A percentile compares a stretch with the other conserved stretches of the same genome.
Evolutionary conservation across 2,888 invertebrate species (phyloP).

Genomic region (Psylliodes chrysocephalus): DNA sequence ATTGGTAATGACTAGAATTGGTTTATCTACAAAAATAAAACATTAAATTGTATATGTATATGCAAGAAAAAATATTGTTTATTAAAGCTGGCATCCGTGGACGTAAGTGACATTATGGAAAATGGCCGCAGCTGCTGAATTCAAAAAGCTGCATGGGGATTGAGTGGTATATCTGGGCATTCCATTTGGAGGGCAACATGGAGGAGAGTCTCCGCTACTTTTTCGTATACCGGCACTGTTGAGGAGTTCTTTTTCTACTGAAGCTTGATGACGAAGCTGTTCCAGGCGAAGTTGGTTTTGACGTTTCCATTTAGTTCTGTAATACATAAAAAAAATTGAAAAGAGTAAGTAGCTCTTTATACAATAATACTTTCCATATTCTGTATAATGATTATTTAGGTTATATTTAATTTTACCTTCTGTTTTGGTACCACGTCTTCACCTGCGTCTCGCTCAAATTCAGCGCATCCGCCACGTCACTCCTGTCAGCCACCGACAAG

Average conservation of each 20-base stretch:
- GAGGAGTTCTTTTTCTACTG: slow-evolving; percentile 76
- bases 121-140: slow-evolving; percentile 77
- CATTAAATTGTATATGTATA: no score
- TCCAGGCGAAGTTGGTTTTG: slow-evolving; percentile 88
- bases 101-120: slow-evolving; percentile 80
- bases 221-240: slow-evolving; percentile 54
- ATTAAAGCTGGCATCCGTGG: slow-evolving; percentile 76
- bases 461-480: slow-evolving; percentile 90
- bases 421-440: slow-evolving; percentile 95
- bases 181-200: slow-evolving; percentile 60
- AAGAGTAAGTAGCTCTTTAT: no score
- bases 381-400: no score
- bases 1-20: no score
- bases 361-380: no score
- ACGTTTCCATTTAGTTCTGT: slow-evolving; percentile 88
- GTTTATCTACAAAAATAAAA: no score
- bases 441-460: slow-evolving; percentile 94
- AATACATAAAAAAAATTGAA: slow-evolving; percentile 39
- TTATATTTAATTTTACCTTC: slow-evolving; percentile 69
- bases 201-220: slow-evolving; percentile 49
- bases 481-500: slow-evolving; percentile 90
- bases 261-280: slow-evolving; percentile 86
- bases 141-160: slow-evolving; percentile 72
- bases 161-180: slow-evolving; percentile 59
- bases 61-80: neutral